Evolutionary conservation across 2,113 vertebrate species (phyloP), one percentile per base, ranked within the genome.

Genomic region (Larimichthys polyactis): DNA sequence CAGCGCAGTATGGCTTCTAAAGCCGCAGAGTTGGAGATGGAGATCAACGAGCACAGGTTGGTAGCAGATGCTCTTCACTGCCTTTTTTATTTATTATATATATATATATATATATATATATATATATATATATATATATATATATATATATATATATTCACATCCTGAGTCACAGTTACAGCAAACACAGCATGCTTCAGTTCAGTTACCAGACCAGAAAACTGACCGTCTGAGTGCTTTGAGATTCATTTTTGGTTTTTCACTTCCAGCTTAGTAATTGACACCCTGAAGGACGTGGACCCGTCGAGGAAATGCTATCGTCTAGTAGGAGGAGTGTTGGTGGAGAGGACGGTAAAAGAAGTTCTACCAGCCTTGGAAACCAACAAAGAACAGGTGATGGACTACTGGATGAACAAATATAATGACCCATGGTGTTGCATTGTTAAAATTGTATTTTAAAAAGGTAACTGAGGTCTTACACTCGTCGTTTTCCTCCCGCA

Each of bases 301-400:
- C 94, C 96, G 4, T 94, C 95, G 0, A 94, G 97, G 24, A 96
- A 95, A 78, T 99, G 97, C 87, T 99, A 94, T 87, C 96, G 97
- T 48, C 96, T 99, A 81, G 97, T 99, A 0, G 97, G 97, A 0
- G 97, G 97, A 0, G 96, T 98, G 11, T 84, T 98, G 84, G 97
- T 98, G 84, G 97, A 99, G 85, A 93, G 97, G 62, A 99, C 97
- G 0, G 97, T 98, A 44, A 97, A 97, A 90, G 97, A 99, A 79
- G 97, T 99, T 68, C 94, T 98, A 55, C 97, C 97, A 0, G 97
- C 97, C 0, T 70, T 99, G 83, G 96, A 98, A 92, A 95, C 73
- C 88, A 97, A 99, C 73, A 97, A 96, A 88, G 97, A 98, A 84
- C 97, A 98, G 97, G 97, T 98, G 73, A 79, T 57, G 6, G 44